phyloP scores from a whole-genome alignment of 2,113 vertebrate genomes.

The Ellobius talpinus region DNA sequence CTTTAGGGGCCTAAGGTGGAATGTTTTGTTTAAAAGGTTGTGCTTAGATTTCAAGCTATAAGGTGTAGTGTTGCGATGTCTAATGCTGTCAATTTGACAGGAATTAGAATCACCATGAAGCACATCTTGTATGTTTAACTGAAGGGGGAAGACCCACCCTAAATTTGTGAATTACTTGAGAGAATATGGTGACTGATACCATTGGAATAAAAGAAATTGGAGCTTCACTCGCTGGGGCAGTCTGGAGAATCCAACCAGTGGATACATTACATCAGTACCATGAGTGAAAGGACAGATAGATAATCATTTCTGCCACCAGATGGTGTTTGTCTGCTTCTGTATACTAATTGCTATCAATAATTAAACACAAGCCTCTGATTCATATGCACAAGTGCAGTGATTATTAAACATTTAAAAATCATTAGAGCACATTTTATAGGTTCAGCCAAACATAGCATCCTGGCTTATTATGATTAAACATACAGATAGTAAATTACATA shows the following conservation, averaged over 20 bases:
- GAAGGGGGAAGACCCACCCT: no score
- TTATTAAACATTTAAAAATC: conserved; percentile 90
- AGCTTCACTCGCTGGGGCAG: conserved; percentile 13
- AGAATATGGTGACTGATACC: background rate
- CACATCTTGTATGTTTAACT: background rate
- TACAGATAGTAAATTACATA: conserved; percentile 85
- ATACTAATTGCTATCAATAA: conserved; percentile 90
- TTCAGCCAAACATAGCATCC: conserved; percentile 84
- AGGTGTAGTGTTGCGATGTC: background rate
- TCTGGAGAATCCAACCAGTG: conserved; percentile 63
- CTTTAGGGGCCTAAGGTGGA: background rate
- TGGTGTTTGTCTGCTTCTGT: conserved; percentile 89
- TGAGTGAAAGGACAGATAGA: conserved; percentile 63
- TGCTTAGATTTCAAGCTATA: background rate
- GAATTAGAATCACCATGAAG: background rate
- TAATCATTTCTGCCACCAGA: conserved; percentile 86
- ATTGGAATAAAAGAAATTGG: conserved; percentile 48
- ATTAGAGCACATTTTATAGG: conserved; percentile 86
- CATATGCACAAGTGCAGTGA: conserved; percentile 85
- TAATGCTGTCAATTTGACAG: background rate
- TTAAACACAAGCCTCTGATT: conserved; percentile 89
- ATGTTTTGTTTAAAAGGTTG: background rate
- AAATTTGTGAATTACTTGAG: conserved; percentile 17
- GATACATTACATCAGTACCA: conserved; percentile 70
- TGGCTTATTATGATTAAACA: conserved; percentile 87